phyloP scores from a whole-genome alignment of 2,113 vertebrate species.

The Ctenomys sociabilis region DNA sequence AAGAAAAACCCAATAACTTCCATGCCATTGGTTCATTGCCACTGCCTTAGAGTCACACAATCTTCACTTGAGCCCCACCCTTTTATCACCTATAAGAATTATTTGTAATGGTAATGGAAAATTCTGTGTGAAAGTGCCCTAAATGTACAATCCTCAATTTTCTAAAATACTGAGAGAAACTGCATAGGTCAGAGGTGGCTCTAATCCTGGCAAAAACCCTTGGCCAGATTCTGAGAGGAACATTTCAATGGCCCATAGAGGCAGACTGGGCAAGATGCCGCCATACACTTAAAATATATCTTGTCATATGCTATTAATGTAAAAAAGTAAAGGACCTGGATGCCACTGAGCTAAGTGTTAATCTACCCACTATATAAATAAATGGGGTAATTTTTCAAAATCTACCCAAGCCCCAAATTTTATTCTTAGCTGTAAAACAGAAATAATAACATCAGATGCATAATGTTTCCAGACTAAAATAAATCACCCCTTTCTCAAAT shows the following conservation, averaged over 20 bases:
- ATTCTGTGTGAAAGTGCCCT: constrained; percentile 1
- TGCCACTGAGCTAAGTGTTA: constrained; percentile 28
- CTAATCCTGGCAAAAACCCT: constrained; percentile 30
- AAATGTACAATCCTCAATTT: constrained; percentile 23
- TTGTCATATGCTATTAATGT: constrained; percentile 1
- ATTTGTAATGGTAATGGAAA: constrained; percentile 12
- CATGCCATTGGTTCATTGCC: not conserved
- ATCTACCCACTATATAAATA: constrained; percentile 20
- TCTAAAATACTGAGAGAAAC: constrained; percentile 25
- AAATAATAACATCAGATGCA: constrained; percentile 22
- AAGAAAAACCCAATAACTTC: not conserved
- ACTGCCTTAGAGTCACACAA: not conserved
- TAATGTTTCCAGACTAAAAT: constrained; percentile 33
- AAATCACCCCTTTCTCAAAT: not conserved
- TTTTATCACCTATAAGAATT: not conserved
- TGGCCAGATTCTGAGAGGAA: constrained; percentile 31
- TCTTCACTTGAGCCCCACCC: not conserved
- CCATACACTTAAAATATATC: not conserved
- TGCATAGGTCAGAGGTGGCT: not conserved
- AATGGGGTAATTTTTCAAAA: constrained; percentile 34
- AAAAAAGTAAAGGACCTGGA: constrained; percentile 48
- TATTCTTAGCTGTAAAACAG: constrained; percentile 25
- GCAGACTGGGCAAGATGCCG: not conserved
- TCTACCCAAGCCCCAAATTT: constrained; percentile 2
- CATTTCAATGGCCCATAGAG: constrained; percentile 15